Evolutionary conservation across 2,888 invertebrate genomes (phyloP).

Genomic region (Esperia sulphurella): DNA sequence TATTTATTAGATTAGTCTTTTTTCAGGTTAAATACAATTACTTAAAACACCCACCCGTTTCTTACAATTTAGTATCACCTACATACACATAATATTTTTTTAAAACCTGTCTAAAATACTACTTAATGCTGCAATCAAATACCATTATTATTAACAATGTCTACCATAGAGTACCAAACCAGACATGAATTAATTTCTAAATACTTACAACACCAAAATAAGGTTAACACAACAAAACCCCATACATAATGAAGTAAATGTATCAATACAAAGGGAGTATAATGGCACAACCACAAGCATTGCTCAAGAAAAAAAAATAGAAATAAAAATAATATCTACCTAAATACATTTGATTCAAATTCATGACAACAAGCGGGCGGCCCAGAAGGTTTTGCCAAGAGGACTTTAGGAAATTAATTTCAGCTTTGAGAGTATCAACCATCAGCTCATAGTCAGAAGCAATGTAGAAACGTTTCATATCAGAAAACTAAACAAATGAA

Average conservation of each 20-base stretch:
- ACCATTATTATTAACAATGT: too few relatives aligned
- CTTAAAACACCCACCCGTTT: too few relatives aligned
- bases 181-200: too few relatives aligned
- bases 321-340: constrained; percentile 78
- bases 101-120: too few relatives aligned
- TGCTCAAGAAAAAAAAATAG: constrained; percentile 28
- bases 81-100: too few relatives aligned
- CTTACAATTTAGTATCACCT: too few relatives aligned
- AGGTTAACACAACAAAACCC: constrained; percentile 14
- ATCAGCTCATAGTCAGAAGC: constrained; percentile 98
- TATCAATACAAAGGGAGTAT: constrained; percentile 13
- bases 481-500: constrained; percentile 89
- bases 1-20: too few relatives aligned
- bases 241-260: constrained; percentile 8
- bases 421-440: constrained; percentile 98
- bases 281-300: constrained; percentile 36
- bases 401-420: constrained; percentile 98
- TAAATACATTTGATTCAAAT: constrained; percentile 92
- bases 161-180: too few relatives aligned
- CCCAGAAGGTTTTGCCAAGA: constrained; percentile 99
- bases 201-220: neutral
- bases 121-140: too few relatives aligned
- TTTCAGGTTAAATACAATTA: too few relatives aligned
- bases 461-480: constrained; percentile 98
- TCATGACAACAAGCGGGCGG: constrained; percentile 95